Percentiles rank a stretch among this genome's conserved stretches.
These are phyloP conservation scores for Leptopilina drosophilae DNA, from an alignment of 2,888 invertebrate genomes.

Conservation along the genomic window DNA sequence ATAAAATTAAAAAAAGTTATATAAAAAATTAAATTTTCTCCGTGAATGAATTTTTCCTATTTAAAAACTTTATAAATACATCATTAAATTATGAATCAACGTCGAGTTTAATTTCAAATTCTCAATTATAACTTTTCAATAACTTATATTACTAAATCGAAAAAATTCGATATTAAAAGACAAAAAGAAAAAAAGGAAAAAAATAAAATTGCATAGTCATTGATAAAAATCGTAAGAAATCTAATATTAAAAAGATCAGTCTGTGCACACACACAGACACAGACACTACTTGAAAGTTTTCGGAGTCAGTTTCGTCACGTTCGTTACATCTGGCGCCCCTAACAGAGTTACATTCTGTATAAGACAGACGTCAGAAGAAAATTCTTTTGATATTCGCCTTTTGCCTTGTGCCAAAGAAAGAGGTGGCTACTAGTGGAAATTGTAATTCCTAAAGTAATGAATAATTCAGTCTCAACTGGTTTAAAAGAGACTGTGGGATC, in stretches of 20 bases:
- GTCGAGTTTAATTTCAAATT: no score
- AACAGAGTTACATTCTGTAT: constrained; percentile 17
- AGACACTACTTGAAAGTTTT: not conserved
- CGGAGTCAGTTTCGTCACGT: constrained; percentile 14
- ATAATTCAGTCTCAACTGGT: constrained; percentile 34
- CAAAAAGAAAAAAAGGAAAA: not conserved
- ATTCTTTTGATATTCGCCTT: constrained; percentile 26
- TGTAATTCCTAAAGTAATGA: constrained; percentile 32
- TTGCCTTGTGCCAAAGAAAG: constrained; percentile 21
- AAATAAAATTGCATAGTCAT: not conserved
- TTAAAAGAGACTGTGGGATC: constrained; percentile 7
- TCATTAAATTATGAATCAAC: no score
- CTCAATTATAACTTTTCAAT: no score
- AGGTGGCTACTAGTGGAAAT: constrained; percentile 25
- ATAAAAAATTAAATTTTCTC: no score
- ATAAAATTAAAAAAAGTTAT: no score
- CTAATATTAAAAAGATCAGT: constrained; percentile 14
- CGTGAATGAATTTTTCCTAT: no score
- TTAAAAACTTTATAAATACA: no score
- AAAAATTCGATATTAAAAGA: no score
- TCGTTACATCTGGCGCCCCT: constrained; percentile 34
- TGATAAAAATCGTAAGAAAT: not conserved
- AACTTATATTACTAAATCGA: no score
- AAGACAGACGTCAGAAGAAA: constrained; percentile 22
- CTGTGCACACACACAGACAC: no score